Evolutionary conservation across 2,797 vertebrate species (phyloP), one percentile per base, ranked within the genome.

Genomic region (Tangara arthus): DNA sequence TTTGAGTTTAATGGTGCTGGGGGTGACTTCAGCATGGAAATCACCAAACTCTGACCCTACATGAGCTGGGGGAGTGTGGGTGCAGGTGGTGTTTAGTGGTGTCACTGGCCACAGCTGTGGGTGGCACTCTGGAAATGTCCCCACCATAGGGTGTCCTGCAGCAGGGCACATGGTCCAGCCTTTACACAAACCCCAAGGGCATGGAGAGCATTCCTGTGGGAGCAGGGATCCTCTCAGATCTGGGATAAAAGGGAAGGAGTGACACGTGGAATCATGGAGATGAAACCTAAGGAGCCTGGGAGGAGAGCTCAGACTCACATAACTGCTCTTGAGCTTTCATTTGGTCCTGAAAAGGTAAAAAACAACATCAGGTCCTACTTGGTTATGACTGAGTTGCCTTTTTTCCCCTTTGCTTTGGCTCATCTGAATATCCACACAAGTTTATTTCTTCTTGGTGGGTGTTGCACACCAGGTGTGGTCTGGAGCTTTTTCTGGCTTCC

Each of bases 271-370:
- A 23, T 41, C 26, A 3, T 6, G 47, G 72, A 70, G 86, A 34
- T 93, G 82, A 92, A 91, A 64, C 37, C 0, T 35, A 8, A 42
- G 68, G 61, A 90, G 37, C n/a, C 34, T 64, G 81, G 68, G 61
- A 92, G 81, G 64, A 78, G 44, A 80, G 71, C 70, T 71, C 79
- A 86, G 61, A 46, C 46, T 30, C 63, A n/a, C 68, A 6, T 68
- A 50, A 41, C 59, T 71, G 26, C 57, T 81, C 44, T 42, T 5
- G 4, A 89, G 64, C 39, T 78, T 85, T 85, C 57, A 2, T 69
- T 79, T 82, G 53, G 8, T 52, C 75, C 44, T 75, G 57, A 64
- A 83, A 88, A 87, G 32, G 23, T 56, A 56, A 60, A 93, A 91
- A 91, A 64, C 21, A 77, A 47, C 5, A 23, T 21, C 64, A 35